Percentiles rank a stretch among this genome's conserved stretches.
These are phyloP conservation scores for Olivierus martensii DNA, from an alignment of 1,140 invertebrate genomes.

Conservation along the genomic window DNA sequence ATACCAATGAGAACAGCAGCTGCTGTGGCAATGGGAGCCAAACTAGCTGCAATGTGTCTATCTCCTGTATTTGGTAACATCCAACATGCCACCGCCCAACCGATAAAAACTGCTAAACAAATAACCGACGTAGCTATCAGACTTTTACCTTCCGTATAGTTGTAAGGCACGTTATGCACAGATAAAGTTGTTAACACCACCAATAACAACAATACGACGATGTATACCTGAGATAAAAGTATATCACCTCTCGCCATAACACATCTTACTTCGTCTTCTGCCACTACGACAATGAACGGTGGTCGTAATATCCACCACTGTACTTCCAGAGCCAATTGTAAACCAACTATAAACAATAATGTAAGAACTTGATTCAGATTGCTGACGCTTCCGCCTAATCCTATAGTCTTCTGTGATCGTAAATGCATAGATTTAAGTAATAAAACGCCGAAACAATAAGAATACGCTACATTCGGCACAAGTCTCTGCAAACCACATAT, in stretches of 20 bases:
- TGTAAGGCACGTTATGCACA: conserved; percentile 25
- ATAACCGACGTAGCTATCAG: conserved; percentile 24
- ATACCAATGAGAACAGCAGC: conserved; percentile 25
- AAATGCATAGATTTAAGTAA: conserved; percentile 31
- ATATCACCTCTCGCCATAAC: conserved; percentile 20
- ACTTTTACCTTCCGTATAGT: conserved; percentile 29
- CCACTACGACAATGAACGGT: not conserved
- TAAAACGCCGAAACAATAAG: conserved; percentile 28
- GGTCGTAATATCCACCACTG: conserved; percentile 24
- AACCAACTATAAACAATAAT: conserved; percentile 28
- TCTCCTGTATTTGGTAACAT: conserved; percentile 18
- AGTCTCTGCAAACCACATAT: conserved; percentile 27
- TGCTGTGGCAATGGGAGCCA: conserved; percentile 24
- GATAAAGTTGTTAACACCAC: conserved; percentile 26
- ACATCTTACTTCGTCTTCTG: not conserved
- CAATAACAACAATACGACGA: conserved; percentile 24
- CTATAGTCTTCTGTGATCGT: conserved; percentile 26
- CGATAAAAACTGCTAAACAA: conserved; percentile 24
- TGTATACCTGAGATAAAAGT: conserved; percentile 26
- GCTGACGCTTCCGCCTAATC: conserved; percentile 29
- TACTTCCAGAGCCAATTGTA: conserved; percentile 29
- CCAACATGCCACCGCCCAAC: conserved; percentile 24
- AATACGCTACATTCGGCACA: conserved; percentile 23
- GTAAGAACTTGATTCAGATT: conserved; percentile 30
- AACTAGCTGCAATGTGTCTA: conserved; percentile 24